A percentile compares a stretch with the other conserved stretches of the same genome.
Conservation (phyloP, 2,797 vertebrate species). For the Sebastes reedi region DNA sequence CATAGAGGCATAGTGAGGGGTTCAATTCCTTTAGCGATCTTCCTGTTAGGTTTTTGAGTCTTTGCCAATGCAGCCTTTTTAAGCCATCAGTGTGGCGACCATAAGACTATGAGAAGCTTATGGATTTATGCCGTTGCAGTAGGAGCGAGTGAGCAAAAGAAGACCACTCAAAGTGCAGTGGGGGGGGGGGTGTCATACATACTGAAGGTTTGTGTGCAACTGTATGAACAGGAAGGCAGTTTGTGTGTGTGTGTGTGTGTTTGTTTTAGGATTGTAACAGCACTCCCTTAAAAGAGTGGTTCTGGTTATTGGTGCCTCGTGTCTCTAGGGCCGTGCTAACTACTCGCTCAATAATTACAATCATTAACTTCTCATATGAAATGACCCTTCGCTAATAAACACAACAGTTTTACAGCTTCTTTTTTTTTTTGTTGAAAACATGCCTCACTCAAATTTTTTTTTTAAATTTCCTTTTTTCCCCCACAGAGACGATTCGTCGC, state of each 20-base stretch:
- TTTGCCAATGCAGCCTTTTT: conserved; percentile 46
- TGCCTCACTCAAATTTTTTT: conserved; percentile 30
- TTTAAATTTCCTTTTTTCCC: background rate
- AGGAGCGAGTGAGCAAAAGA: conserved; percentile 54
- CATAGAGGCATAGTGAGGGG: conserved; percentile 65
- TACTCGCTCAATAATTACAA: conserved; percentile 51
- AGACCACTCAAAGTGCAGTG: conserved; percentile 69
- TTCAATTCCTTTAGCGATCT: conserved; percentile 47
- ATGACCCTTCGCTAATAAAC: conserved; percentile 56
- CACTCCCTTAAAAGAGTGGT: conserved; percentile 40
- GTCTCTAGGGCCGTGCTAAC: conserved; percentile 30
- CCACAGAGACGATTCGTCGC: conserved; percentile 39
- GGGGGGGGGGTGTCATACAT: conserved; percentile 29
- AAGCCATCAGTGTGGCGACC: conserved; percentile 32
- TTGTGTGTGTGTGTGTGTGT: background rate
- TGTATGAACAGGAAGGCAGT: conserved; percentile 71
- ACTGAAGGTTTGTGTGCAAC: conserved; percentile 66
- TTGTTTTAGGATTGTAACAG: conserved; percentile 39
- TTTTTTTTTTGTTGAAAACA: conserved; percentile 25
- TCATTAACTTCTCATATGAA: conserved; percentile 49
- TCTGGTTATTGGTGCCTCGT: conserved; percentile 53
- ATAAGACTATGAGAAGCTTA: conserved; percentile 22
- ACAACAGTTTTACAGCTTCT: conserved; percentile 41
- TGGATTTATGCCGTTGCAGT: conserved; percentile 43
- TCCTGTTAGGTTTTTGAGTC: conserved; percentile 32